Evolutionary conservation across 2,888 invertebrate genomes (phyloP).

Genomic region (Andricus quercusramuli): DNA sequence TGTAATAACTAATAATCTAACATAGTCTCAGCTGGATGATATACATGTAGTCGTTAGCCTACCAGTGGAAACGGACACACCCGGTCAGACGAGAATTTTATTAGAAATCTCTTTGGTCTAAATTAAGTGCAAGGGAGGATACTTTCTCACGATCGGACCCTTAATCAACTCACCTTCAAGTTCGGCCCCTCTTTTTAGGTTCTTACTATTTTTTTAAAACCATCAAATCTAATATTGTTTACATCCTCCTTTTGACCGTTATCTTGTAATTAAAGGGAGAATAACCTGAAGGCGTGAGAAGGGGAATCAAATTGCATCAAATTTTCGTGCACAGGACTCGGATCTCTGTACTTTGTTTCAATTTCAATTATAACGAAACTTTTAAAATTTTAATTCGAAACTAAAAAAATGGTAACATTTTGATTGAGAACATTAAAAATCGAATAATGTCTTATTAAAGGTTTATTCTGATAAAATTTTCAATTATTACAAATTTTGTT

Average conservation of each 20-base stretch:
- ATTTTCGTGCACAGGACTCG: background rate
- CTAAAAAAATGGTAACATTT: too few species aligned
- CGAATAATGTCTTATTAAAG: too few species aligned
- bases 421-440: too few species aligned
- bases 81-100: background rate
- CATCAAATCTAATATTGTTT: conserved; percentile 32
- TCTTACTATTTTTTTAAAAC: conserved; percentile 2
- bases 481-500: too few species aligned
- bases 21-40: conserved; percentile 45
- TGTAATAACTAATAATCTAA: conserved; percentile 63
- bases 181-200: conserved; percentile 4
- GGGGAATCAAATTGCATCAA: conserved; percentile 7
- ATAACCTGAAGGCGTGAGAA: conserved; percentile 13
- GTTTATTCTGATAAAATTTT: too few species aligned
- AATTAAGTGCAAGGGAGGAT: conserved; percentile 26
- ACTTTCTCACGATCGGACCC: conserved; percentile 28
- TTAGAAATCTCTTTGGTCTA: conserved; percentile 10
- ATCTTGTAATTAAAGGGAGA: conserved; percentile 34
- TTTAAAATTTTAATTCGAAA: too few species aligned
- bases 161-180: conserved; percentile 34
- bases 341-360: too few species aligned
- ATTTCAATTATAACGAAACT: too few species aligned
- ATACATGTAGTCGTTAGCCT: background rate
- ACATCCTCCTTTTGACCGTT: background rate
- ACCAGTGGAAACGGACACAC: background rate